Evolutionary conservation across 2,113 vertebrate species (phyloP).

Genomic region (Plotosus lineatus): DNA sequence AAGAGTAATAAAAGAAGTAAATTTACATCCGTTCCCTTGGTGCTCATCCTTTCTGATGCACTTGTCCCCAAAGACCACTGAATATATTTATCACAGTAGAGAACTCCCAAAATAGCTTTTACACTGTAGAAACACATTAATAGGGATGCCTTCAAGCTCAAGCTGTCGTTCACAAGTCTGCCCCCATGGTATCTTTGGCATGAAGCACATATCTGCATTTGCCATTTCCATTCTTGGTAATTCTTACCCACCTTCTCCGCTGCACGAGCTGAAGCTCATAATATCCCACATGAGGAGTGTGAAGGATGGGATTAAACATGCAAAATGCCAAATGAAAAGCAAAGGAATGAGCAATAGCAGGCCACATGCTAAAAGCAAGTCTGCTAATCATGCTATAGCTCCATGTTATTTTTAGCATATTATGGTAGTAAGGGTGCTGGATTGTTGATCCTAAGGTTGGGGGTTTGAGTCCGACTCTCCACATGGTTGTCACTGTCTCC

Average conservation of each 20-base stretch:
- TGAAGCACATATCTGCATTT: slow-evolving; percentile 52
- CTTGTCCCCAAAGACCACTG: background rate
- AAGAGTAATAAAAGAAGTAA: background rate
- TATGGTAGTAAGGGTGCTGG: no score
- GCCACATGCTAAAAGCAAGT: background rate
- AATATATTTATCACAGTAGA: slow-evolving; percentile 1
- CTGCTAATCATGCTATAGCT: slow-evolving; percentile 9
- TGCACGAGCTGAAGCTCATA: slow-evolving; percentile 56
- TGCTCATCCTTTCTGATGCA: background rate
- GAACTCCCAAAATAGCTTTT: slow-evolving; percentile 27
- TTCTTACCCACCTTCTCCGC: slow-evolving; percentile 54
- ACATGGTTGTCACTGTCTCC: no score
- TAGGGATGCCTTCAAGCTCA: slow-evolving; percentile 44
- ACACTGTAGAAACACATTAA: background rate
- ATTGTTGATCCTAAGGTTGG: no score
- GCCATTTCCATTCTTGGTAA: slow-evolving; percentile 59
- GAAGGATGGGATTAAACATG: slow-evolving; percentile 69
- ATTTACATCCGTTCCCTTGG: background rate
- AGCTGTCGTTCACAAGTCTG: slow-evolving; percentile 44
- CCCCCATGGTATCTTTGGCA: slow-evolving; percentile 48
- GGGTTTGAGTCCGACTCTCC: no score
- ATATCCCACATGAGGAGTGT: slow-evolving; percentile 68
- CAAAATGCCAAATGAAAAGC: slow-evolving; percentile 51
- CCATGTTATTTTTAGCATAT: background rate
- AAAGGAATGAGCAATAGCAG: slow-evolving; percentile 51